Evolutionary conservation across 2,797 vertebrate species (phyloP).

Genomic region (Sebastes diaconus): DNA sequence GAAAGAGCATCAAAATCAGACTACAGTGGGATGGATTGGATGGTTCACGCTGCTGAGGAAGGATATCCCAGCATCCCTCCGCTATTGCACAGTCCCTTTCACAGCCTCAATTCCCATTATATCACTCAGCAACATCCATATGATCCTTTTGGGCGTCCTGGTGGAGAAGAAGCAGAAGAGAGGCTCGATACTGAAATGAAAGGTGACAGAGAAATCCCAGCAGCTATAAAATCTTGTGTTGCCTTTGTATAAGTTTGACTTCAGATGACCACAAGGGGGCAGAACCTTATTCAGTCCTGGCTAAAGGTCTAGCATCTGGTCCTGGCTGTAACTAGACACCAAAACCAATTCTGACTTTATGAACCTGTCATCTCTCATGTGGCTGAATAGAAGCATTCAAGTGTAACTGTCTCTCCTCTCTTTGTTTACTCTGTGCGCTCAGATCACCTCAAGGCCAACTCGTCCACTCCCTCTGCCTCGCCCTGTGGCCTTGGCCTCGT

Average conservation of each 20-base stretch:
- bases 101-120: neutral
- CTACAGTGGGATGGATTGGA: neutral
- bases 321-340: constrained; percentile 9
- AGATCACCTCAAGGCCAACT: constrained; percentile 11
- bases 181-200: neutral
- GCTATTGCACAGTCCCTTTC: neutral
- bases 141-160: neutral
- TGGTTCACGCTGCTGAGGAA: neutral
- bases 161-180: neutral
- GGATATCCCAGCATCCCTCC: constrained; percentile 7
- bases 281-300: neutral
- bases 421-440: neutral
- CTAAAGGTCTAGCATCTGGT: neutral
- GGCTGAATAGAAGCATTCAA: neutral
- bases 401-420: neutral
- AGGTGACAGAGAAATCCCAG: constrained; percentile 11
- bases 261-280: constrained; percentile 42
- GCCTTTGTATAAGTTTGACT: neutral
- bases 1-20: neutral
- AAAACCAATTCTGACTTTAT: neutral
- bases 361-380: neutral
- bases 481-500: constrained; percentile 24
- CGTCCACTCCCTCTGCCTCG: constrained; percentile 5
- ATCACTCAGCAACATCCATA: neutral
- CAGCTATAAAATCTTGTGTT: neutral